A percentile compares a stretch with the other conserved stretches of the same genome.
Evolutionary conservation across 2,113 vertebrate genomes (phyloP).

Genomic region (Pseudorhombus dupliciocellatus): DNA sequence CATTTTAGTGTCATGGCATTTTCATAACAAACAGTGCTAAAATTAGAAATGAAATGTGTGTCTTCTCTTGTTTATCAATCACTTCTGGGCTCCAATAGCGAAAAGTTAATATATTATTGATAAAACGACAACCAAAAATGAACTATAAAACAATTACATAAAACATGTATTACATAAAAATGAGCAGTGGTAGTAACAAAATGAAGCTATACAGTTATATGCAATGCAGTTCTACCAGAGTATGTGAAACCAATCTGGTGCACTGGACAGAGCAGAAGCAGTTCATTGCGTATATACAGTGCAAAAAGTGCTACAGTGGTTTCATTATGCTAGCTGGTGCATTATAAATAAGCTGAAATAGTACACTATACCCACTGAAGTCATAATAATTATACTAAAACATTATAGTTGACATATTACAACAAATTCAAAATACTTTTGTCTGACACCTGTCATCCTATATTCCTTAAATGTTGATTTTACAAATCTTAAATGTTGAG

Average conservation of each 20-base stretch:
- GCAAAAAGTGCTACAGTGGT: constrained; percentile 77
- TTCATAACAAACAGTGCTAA: constrained; percentile 33
- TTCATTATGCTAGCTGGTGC: constrained; percentile 71
- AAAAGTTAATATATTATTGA: constrained; percentile 63
- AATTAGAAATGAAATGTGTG: constrained; percentile 36
- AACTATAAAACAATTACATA: constrained; percentile 58
- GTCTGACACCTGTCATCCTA: constrained; percentile 64
- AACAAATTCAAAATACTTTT: constrained; percentile 39
- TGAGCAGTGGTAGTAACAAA: constrained; percentile 63
- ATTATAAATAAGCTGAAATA: constrained; percentile 77
- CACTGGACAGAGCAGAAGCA: constrained; percentile 53
- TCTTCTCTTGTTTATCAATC: constrained; percentile 39
- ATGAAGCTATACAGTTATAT: constrained; percentile 67
- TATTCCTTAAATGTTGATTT: constrained; percentile 43
- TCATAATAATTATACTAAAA: constrained; percentile 49
- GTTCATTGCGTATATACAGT: constrained; percentile 73
- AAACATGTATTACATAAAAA: constrained; percentile 65
- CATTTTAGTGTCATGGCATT: constrained; percentile 22
- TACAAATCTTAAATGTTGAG: constrained; percentile 46
- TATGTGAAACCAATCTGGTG: constrained; percentile 58
- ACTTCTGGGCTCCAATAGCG: constrained; percentile 32
- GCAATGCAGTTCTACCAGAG: constrained; percentile 57
- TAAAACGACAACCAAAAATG: constrained; percentile 41
- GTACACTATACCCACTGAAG: constrained; percentile 55
- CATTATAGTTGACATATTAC: constrained; percentile 56